Percentiles rank a stretch among this genome's conserved stretches.
Conservation (phyloP, 1,140 invertebrate genomes). For the Ceratina calcarata region DNA sequence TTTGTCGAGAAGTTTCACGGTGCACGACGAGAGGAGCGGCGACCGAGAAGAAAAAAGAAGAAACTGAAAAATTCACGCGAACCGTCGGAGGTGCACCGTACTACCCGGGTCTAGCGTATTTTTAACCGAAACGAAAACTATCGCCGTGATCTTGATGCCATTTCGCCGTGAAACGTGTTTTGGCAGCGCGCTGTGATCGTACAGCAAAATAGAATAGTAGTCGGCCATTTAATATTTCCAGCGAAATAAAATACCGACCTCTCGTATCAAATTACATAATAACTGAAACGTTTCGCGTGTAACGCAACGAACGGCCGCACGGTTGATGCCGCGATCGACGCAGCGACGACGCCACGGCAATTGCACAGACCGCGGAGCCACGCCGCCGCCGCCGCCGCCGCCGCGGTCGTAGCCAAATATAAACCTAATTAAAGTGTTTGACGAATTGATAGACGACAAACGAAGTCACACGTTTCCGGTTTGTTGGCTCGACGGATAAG, state of each 20-base stretch:
- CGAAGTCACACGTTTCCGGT: constrained; percentile 61
- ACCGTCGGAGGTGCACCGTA: constrained; percentile 25
- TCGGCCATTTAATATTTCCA: no score
- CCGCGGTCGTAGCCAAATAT: background rate
- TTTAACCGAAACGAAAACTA: constrained; percentile 29
- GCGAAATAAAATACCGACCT: background rate
- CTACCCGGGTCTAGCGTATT: constrained; percentile 11
- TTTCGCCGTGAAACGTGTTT: constrained; percentile 12
- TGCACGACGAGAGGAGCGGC: constrained; percentile 35
- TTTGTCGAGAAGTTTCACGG: constrained; percentile 46
- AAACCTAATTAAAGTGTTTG: constrained; percentile 67
- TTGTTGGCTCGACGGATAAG: constrained; percentile 56
- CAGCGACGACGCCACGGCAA: background rate
- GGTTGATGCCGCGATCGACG: background rate
- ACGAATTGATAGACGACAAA: constrained; percentile 65
- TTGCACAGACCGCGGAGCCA: background rate
- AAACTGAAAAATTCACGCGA: constrained; percentile 24
- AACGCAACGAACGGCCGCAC: no score
- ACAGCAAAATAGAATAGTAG: background rate
- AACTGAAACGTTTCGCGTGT: background rate
- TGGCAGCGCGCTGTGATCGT: background rate
- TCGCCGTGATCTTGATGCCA: constrained; percentile 19
- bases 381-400: no score
- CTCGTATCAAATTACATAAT: background rate
- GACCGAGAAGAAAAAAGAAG: constrained; percentile 2